Evolutionary conservation across 1,140 invertebrate species (phyloP), one percentile per base, ranked within the genome.

Genomic region (Berghia stephanieae): DNA sequence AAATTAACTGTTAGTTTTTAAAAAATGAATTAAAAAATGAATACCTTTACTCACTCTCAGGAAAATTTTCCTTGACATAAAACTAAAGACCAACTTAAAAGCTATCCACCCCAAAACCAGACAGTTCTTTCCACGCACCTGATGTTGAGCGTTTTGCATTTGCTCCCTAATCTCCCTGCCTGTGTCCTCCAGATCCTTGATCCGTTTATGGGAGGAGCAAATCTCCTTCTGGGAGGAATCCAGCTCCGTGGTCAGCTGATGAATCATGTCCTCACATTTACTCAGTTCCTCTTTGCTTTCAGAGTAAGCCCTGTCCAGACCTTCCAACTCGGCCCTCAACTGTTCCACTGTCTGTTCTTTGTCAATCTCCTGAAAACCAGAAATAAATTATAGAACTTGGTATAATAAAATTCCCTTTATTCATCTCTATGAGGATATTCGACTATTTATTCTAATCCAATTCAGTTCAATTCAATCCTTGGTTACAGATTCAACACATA

Each of bases 201-300:
- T 81, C n/a, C 85, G 82, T 34, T 82, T 82, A 67, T 85, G 80
- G 10, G 86, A 78, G 36, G 84, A 72, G 21, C 83, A 81, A 42
- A 89, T 80, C 21, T 89, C 88, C 52, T 86, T 83, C 71, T 89
- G 88, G 3, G 82, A 82, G 1, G 78, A 75, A 49, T 82, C 85
- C 43, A 89, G 78, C 74, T 89, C 88, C 52, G 83, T 80, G 13
- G 86, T 88, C n/a, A 89, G 79, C 79, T 88, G 86, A 38, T 87
- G 84, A 24, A 89, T 86, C 24, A 89, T 82, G 42, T 87, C 85
- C 68, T 89, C 88, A 76, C 86, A 86, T 38, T 86, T 85, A 40
- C 73, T 72, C 24, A 89, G 80, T 78, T 88, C 84, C 18, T 81
- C 81, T 78, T 85, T 84, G 0, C 79, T 83, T 38, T 88, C 87